Evolutionary conservation across 2,113 vertebrate genomes (phyloP).

Genomic region (Miniopterus natalensis): DNA sequence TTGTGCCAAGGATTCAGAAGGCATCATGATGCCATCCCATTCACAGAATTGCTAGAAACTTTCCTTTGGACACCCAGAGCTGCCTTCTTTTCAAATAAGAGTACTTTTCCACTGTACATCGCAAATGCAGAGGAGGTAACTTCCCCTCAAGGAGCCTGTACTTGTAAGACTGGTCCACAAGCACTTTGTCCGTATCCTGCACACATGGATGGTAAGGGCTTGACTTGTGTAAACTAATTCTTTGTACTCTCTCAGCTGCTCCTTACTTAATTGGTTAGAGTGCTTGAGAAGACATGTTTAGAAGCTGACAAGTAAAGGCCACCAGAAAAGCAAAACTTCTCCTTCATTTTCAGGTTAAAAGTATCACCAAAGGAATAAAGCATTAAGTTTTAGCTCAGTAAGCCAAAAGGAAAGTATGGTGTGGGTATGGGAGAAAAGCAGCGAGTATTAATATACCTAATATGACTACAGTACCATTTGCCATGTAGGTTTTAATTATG

Average conservation of each 20-base stretch:
- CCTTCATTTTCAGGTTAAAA: conserved; percentile 61
- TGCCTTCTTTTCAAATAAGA: background rate
- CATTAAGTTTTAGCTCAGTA: conserved; percentile 30
- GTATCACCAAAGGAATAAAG: conserved; percentile 37
- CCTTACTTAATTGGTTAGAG: background rate
- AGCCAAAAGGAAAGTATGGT: conserved; percentile 1
- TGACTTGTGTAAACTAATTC: background rate
- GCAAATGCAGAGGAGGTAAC: background rate
- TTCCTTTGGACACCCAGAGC: background rate
- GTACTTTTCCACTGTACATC: background rate
- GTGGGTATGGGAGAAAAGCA: background rate
- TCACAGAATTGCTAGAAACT: background rate
- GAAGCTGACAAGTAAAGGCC: conserved; percentile 37
- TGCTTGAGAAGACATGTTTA: background rate
- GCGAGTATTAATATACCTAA: background rate
- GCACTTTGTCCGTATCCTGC: background rate
- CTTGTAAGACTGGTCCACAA: background rate
- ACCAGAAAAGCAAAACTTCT: conserved; percentile 45
- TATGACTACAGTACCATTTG: background rate
- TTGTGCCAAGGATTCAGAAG: background rate
- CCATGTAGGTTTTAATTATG: conserved; percentile 10
- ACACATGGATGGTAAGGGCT: background rate
- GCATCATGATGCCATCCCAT: background rate
- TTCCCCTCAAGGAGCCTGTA: background rate
- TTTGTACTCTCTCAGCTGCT: background rate